Evolutionary conservation across 2,888 invertebrate genomes (phyloP).

Genomic region (Rhogogaster chlorosoma): DNA sequence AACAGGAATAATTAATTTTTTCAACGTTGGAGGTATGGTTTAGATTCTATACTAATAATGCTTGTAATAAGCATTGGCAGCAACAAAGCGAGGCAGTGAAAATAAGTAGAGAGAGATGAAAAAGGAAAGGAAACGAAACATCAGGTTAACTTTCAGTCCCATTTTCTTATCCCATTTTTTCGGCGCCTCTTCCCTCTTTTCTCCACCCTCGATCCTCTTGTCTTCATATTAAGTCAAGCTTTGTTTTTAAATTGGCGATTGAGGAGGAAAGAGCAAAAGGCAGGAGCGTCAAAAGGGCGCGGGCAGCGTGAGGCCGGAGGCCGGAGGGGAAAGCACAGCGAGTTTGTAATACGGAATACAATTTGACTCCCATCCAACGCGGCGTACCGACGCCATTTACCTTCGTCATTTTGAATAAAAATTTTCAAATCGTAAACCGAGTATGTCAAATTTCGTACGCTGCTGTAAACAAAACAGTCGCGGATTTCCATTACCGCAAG

Average conservation of each 20-base stretch:
- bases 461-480: background rate
- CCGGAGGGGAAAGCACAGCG: background rate
- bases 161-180: slow-evolving; percentile 33
- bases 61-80: background rate
- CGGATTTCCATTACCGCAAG: background rate
- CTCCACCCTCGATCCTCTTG: background rate
- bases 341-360: slow-evolving; percentile 22
- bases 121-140: background rate
- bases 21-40: background rate
- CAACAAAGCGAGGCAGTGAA: background rate
- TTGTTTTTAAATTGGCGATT: slow-evolving; percentile 50
- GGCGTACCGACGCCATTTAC: slow-evolving; percentile 13
- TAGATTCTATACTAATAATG: background rate
- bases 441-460: background rate
- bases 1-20: background rate
- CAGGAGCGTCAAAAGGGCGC: slow-evolving; percentile 32
- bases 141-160: slow-evolving; percentile 31
- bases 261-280: slow-evolving; percentile 41
- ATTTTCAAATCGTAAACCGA: background rate
- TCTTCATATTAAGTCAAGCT: slow-evolving; percentile 56
- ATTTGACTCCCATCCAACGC: slow-evolving; percentile 24
- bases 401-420: slow-evolving; percentile 24
- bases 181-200: background rate
- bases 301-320: slow-evolving; percentile 20
- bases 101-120: background rate